Base-by-base conservation (phyloP, 1,140 invertebrate genomes). In the Scaptodrosophila lebanonensis region DNA sequence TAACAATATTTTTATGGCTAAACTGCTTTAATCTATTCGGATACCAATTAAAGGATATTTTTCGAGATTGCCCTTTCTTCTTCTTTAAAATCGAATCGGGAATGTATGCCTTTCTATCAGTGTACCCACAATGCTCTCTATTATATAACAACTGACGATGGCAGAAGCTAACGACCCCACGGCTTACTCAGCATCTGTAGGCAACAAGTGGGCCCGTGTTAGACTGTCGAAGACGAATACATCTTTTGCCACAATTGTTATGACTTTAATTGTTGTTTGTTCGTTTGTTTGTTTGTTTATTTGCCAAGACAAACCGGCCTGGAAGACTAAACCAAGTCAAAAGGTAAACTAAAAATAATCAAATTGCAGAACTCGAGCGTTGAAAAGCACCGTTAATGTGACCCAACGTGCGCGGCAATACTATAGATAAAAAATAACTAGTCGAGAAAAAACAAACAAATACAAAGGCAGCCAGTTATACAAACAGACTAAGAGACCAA, bases 361-460 rank as follows among this genome's bases (percentile, higher is more conserved):
- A 79, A 79, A 79, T 79, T 61, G 69, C 64, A 82, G 44, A 77
- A 73, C 73, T 76, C 71, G 71, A 75, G 71, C 71, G 66, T 76
- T 66, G 60, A 73, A 77, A 77, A 79, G 73, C 56, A 72, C 73
- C 73, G 73, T 77, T 77, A 77, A 77, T 73, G 69, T 77, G 73
- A 73, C 68, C 75, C 68, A 62, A 76, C 71, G 71, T 75, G 70
- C 71, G 56, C 62, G 57, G 66, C 71, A 62, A 75, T 25, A 25
- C 3, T 25, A 75, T 65, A 69, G 66, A 69, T 60, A 56, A 56
- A 68, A 49, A 62, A 76, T 63, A 71, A 51, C 57, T 39, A 51
- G 36, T 52, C 51, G 56, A 53, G 15, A 49, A 72, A 64, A 50
- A 73, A 35, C 42, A 27, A 44, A 12, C 12, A 62, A 42, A 49